Base-by-base conservation (phyloP, 2,888 invertebrate species). In the Conchocele bisecta region DNA sequence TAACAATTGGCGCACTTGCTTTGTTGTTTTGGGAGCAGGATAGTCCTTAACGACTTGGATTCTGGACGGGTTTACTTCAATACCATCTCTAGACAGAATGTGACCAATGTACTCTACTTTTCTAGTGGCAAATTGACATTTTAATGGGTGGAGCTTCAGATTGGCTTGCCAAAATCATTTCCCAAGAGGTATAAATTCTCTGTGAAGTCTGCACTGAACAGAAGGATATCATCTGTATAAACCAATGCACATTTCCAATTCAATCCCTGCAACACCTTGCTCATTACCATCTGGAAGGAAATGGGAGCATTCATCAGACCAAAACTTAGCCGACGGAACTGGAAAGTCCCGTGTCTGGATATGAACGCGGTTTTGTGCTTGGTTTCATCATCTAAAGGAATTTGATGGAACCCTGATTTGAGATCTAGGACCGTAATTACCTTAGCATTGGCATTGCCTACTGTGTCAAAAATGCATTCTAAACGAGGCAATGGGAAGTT, bases 141-240 rank as follows among this genome's bases (percentile, higher is more conserved):
- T 74, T 20, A 41, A 48, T 11, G 74, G 74, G 24, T 74, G 35
- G 7, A 74, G 37, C 6, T 65, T n/a, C n/a, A n/a, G n/a, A n/a
- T n/a, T n/a, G n/a, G n/a, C n/a, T n/a, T 60, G 17, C 61, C 46
- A 48, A 74, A 69, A 22, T 69, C 53, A 2, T n/a, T 33, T 41
- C 64, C 22, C 13, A 68, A 41, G n/a, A 68, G 73, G 13, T 28
- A 22, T 22, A 68, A 33, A 42, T 73, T 67, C 24, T 53, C 29
- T 26, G 48, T 46, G 46, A 73, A 59, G n/a, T 41, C 44, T 7
- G 59, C 5, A 11, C 53, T 65, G 41, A 68, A 65, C 6, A 69
- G 51, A 7, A 80, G 20, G 1, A 82, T 68, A 48, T 81, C 81
- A 57, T 83, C 83, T 15, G 81, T 53, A 60, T 81, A 82, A 5